Evolutionary conservation across 2,113 vertebrate genomes (phyloP).

Genomic region (Malurus melanocephalus): DNA sequence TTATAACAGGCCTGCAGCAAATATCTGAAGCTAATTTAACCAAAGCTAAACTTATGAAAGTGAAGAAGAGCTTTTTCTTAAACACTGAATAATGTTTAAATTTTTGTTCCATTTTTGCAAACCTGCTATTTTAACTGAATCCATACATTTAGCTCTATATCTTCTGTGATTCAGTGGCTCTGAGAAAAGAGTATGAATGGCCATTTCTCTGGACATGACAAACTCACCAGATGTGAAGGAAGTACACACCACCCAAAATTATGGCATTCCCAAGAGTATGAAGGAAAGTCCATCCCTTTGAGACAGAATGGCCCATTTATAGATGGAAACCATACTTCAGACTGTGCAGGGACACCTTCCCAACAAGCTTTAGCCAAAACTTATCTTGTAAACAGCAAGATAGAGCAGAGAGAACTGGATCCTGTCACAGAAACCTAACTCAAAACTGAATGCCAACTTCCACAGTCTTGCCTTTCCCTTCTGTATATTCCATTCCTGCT

Average conservation of each 20-base stretch:
- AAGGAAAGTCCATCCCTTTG: not conserved
- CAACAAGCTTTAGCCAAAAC: not conserved
- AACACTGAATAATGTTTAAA: not conserved
- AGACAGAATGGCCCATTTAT: not conserved
- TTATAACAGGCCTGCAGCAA: not conserved
- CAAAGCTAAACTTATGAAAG: not conserved
- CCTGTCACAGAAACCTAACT: not conserved
- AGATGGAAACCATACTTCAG: not conserved
- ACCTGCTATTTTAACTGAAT: not conserved
- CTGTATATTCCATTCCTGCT: not conserved
- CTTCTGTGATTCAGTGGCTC: not conserved
- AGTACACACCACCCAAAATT: not conserved
- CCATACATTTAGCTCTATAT: not conserved
- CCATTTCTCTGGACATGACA: not conserved
- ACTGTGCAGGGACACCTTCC: not conserved
- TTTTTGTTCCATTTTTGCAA: not conserved
- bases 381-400: not conserved
- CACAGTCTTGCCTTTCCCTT: not conserved
- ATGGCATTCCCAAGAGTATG: not conserved
- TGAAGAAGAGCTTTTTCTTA: not conserved
- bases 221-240: not conserved
- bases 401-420: not conserved
- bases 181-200: not conserved
- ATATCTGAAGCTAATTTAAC: not conserved
- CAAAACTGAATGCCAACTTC: not conserved